Evolutionary conservation across 1,140 invertebrate species (phyloP).

Genomic region (Pachyrhynchus sulphureomaculatus): DNA sequence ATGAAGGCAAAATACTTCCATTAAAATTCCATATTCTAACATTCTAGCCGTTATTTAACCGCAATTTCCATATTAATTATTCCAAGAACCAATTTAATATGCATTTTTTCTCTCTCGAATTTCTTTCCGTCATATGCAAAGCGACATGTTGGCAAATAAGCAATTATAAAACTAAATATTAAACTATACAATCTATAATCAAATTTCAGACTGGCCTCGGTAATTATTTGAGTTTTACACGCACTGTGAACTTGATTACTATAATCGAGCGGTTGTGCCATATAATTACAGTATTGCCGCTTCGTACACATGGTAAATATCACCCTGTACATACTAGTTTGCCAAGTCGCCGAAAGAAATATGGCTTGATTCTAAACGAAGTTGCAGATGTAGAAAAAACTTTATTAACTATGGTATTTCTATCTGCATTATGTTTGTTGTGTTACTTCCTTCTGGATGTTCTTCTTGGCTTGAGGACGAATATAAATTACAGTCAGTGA

Average conservation of each 20-base stretch:
- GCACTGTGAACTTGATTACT: constrained; percentile 4
- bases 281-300: constrained; percentile 11
- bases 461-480: too few species aligned
- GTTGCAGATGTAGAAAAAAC: background rate
- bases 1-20: too few species aligned
- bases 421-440: background rate
- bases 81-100: background rate
- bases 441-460: background rate
- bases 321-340: constrained; percentile 13
- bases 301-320: constrained; percentile 10
- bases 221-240: constrained; percentile 15
- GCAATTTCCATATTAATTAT: constrained; percentile 1
- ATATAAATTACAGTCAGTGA: too few species aligned
- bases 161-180: constrained; percentile 17
- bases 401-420: constrained; percentile 6
- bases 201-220: constrained; percentile 7
- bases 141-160: constrained; percentile 10
- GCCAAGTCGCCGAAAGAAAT: background rate
- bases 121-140: constrained; percentile 4
- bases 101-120: background rate
- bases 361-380: too few species aligned
- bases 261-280: background rate
- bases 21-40: too few species aligned
- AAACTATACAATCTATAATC: constrained; percentile 11
- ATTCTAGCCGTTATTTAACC: too few species aligned